Percentiles rank a stretch among this genome's conserved stretches.
Conservation (phyloP, 92 coral and sea anemone genomes). For the Micromussa lordhowensis region DNA sequence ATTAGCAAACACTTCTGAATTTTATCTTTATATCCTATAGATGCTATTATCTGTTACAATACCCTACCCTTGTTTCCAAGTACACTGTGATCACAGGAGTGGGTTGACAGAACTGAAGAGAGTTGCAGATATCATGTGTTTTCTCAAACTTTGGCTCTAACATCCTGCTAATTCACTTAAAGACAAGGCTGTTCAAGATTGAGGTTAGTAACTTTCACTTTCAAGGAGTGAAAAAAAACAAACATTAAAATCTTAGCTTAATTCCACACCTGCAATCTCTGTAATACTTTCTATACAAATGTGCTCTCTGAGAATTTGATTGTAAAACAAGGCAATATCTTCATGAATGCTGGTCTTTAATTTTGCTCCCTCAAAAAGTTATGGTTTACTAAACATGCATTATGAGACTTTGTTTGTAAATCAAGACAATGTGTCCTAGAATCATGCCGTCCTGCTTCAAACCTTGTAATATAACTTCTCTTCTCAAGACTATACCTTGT, state of each 20-base stretch:
- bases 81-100: no score
- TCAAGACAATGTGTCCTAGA: neutral
- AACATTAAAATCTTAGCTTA: neutral
- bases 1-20: no score
- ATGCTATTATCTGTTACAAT: no score
- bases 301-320: neutral
- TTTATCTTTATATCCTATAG: no score
- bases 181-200: neutral
- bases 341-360: no score
- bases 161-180: neutral
- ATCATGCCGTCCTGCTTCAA: neutral
- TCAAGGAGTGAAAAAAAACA: neutral
- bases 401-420: no score
- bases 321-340: neutral
- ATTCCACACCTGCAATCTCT: neutral
- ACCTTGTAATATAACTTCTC: neutral
- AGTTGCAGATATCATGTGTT: neutral
- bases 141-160: neutral
- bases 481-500: neutral
- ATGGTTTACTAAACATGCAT: no score
- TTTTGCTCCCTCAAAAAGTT: no score
- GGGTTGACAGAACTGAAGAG: neutral
- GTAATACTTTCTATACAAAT: neutral
- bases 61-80: no score
- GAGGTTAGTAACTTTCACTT: neutral